phyloP scores from a whole-genome alignment of 35 echinoderm and acorn worm genomes.

The Ophiothrix spiculata region DNA sequence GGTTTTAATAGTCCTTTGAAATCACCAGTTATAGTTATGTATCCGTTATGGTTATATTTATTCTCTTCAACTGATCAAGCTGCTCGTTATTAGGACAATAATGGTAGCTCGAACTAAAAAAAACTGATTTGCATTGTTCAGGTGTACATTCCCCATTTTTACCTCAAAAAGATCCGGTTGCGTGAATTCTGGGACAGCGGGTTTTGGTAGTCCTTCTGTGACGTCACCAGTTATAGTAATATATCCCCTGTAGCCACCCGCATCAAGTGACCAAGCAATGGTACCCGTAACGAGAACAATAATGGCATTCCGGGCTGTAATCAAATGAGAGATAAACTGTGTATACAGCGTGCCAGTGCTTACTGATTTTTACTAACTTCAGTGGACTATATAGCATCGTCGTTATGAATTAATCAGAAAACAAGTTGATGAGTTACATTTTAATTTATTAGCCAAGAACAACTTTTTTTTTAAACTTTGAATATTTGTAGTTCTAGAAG shows the following conservation, averaged over 20 bases:
- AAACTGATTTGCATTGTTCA: no score
- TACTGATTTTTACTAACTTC: no score
- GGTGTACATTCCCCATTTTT: no score
- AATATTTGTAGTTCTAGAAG: no score
- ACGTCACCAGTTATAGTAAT: background rate
- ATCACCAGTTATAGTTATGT: background rate
- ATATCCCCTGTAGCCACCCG: background rate
- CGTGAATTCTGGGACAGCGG: background rate
- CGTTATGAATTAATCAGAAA: no score
- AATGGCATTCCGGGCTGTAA: conserved; percentile 9
- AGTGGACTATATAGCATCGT: no score
- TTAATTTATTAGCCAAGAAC: no score
- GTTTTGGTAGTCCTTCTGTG: background rate
- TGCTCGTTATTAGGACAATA: background rate
- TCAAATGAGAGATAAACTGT: background rate
- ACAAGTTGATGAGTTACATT: no score
- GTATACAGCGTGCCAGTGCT: no score
- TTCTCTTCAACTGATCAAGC: background rate
- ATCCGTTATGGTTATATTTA: background rate
- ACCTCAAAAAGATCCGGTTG: background rate
- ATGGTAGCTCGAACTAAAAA: background rate
- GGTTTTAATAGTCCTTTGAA: no score
- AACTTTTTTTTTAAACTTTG: no score
- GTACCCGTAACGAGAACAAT: background rate
- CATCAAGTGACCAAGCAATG: background rate